Evolutionary conservation across 1,140 invertebrate genomes (phyloP), one percentile per base, ranked within the genome.

Genomic region (Melipona quadrifasciata): DNA sequence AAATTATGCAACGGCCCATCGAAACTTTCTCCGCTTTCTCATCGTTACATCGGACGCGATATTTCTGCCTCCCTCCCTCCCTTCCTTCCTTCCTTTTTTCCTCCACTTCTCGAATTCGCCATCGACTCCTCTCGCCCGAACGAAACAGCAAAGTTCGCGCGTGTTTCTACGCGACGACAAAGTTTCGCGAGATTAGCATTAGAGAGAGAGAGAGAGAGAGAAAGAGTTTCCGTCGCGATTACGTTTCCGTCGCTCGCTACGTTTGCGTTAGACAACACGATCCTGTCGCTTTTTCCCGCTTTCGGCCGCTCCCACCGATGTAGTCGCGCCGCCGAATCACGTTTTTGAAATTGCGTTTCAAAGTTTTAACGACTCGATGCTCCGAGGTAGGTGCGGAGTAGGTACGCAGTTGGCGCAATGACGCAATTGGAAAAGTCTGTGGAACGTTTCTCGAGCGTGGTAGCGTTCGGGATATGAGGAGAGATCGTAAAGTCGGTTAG

Each of bases 1-100:
- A 76, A 84, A 84, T 84, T 82, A 77, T 77, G 74, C 82, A 79
- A 71, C 73, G 67, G 73, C 67, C 76, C 78, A 80, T 87, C 74
- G 74, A 89, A 88, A 89, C 87, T 89, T 88, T 88, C 67, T 67
- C 39, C 83, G 71, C 83, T 85, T 85, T 88, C 87, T 83, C 74
- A 84, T 87, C 77, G 82, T 89, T 89, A 89, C 80, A 67, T 87
- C 67, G 80, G 39, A 71, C 84, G 79, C 84, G 51, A 31, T 31
- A 19, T 17, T 58, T 11, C 58, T 47, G 27, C 34, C 65, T 67
- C 64, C 57, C 27, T 68, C 16, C 34, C 12, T 21, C 16, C 5
- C 16, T 27, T 27, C 27, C 19, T 12, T 21, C 2, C 24, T 16
- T n/a, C 2, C 0, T 0, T 14, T 17, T 24, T 51, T 51, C 16